phyloP scores from a whole-genome alignment of 2,113 vertebrate genomes.

The Gambusia holbrooki region DNA sequence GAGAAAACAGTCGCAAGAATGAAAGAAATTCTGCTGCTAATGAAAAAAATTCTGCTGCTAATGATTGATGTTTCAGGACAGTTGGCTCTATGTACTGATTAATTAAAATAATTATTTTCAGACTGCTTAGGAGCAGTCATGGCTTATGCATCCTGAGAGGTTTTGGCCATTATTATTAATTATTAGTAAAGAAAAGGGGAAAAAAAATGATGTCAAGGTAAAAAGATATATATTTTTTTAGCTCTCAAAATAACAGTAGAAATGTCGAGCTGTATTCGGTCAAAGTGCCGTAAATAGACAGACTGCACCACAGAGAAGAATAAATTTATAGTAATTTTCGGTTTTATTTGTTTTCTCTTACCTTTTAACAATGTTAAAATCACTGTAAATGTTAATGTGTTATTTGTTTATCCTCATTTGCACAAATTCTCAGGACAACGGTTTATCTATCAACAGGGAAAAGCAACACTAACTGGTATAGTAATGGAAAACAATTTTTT shows the following conservation, averaged over 20 bases:
- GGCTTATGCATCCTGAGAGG: background rate
- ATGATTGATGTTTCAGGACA: no score
- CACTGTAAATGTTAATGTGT: background rate
- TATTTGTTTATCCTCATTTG: background rate
- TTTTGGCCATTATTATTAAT: background rate
- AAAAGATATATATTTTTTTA: background rate
- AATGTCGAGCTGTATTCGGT: no score
- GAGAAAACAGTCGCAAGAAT: background rate
- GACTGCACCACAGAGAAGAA: no score
- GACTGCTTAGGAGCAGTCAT: background rate
- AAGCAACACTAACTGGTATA: background rate
- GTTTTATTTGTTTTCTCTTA: background rate
- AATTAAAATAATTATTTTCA: background rate
- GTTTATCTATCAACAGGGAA: slow-evolving; percentile 1
- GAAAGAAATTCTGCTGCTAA: background rate
- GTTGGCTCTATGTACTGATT: background rate
- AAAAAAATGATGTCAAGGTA: background rate
- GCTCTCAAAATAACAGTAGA: no score
- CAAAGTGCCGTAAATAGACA: no score
- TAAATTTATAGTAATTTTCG: no score
- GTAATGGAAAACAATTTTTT: slow-evolving; percentile 4
- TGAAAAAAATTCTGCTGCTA: background rate
- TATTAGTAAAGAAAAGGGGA: background rate
- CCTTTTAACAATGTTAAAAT: background rate
- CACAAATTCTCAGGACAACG: background rate